Evolutionary conservation across 2,113 vertebrate genomes (phyloP).

Genomic region (Lipophrys pholis): DNA sequence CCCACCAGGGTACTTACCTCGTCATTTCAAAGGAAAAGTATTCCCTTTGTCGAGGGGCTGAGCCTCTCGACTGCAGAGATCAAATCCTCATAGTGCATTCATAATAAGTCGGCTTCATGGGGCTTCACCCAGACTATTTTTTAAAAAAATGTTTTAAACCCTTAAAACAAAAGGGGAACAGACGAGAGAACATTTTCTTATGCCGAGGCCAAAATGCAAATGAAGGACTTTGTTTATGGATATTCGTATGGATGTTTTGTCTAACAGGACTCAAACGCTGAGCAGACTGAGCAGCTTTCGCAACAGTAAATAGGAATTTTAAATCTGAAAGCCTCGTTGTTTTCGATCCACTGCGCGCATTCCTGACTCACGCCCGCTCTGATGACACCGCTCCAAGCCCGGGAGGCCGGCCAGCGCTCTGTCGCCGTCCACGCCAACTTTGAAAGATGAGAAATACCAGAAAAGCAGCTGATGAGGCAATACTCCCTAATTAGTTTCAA

Average conservation of each 20-base stretch:
- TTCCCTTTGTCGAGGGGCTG: conserved; percentile 70
- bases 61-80: conserved; percentile 57
- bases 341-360: conserved; percentile 30
- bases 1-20: conserved; percentile 54
- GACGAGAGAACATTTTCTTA: conserved; percentile 32
- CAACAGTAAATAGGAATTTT: conserved; percentile 44
- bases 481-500: conserved; percentile 65
- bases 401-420: conserved; percentile 53
- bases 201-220: conserved; percentile 24
- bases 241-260: conserved; percentile 42
- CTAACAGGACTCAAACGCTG: conserved; percentile 35
- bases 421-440: conserved; percentile 44
- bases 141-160: too few species aligned
- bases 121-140: background rate
- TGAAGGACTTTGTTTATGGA: conserved; percentile 27
- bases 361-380: conserved; percentile 38
- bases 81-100: conserved; percentile 60
- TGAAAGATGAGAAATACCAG: conserved; percentile 58
- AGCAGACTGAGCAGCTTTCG: conserved; percentile 43
- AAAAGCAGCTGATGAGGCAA: conserved; percentile 77
- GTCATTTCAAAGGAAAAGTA: conserved; percentile 72
- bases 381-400: conserved; percentile 33
- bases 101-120: conserved; percentile 65
- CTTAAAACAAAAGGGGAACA: conserved; percentile 28
- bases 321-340: conserved; percentile 40